Evolutionary conservation across 1,140 invertebrate species (phyloP).

Genomic region (Drosophila nebulosa): DNA sequence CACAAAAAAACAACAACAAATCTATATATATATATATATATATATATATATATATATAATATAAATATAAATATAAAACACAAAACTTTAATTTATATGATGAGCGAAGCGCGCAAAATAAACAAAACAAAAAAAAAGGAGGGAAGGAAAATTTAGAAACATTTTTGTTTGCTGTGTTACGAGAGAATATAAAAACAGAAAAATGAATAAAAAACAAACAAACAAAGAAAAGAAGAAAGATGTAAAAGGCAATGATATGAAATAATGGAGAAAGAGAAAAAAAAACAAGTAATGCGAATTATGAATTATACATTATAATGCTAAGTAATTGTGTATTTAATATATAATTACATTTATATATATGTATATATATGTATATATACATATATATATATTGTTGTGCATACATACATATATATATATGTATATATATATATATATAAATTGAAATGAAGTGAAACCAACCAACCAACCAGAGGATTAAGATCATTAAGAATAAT

Average conservation of each 20-base stretch:
- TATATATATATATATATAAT: conserved; percentile 36
- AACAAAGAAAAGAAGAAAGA: conserved; percentile 28
- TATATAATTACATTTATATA: conserved; percentile 73
- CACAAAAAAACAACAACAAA: conserved; percentile 30
- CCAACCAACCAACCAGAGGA: conserved; percentile 36
- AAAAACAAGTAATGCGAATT: conserved; percentile 50
- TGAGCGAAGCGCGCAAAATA: conserved; percentile 24
- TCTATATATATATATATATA: conserved; percentile 41
- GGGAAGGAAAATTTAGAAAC: conserved; percentile 10
- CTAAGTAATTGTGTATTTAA: conserved; percentile 78
- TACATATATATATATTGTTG: too few relatives aligned
- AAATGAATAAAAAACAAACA: conserved; percentile 25
- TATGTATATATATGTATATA: background rate
- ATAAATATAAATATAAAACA: conserved; percentile 25
- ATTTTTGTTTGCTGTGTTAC: conserved; percentile 17
- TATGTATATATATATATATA: conserved; percentile 15
- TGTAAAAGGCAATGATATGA: background rate
- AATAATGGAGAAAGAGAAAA: conserved; percentile 27
- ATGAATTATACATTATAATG: conserved; percentile 59
- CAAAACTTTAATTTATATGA: conserved; percentile 20
- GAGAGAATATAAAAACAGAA: background rate
- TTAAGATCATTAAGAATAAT: conserved; percentile 57
- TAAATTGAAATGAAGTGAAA: conserved; percentile 36
- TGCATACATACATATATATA: conserved; percentile 46
- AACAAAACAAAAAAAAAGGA: conserved; percentile 34